A percentile compares a stretch with the other conserved stretches of the same genome.
Conservation (phyloP, 2,113 vertebrate species). For the Phocoena sinus region DNA sequence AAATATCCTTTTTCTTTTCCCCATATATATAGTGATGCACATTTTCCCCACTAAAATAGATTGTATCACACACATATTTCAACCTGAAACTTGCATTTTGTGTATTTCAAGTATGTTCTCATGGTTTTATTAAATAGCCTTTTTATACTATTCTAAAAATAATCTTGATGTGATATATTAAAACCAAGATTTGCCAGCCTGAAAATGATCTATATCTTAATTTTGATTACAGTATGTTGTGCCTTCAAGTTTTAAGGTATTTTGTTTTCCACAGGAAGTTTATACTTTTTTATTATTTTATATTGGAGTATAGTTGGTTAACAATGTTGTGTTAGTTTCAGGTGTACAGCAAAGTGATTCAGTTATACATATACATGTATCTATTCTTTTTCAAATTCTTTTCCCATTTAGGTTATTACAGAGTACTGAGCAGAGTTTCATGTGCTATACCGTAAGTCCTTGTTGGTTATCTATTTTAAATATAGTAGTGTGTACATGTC, state of each 20-base stretch:
- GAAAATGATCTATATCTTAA: constrained; percentile 9
- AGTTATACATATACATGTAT: not conserved
- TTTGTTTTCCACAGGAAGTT: not conserved
- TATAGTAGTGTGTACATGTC: too few species aligned
- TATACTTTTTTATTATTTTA: not conserved
- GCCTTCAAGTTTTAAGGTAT: not conserved
- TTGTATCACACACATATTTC: not conserved
- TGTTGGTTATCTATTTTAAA: too few species aligned
- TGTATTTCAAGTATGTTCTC: not conserved
- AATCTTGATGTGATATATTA: constrained; percentile 1
- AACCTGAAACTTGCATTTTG: not conserved
- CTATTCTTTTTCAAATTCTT: not conserved
- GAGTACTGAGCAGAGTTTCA: too few species aligned
- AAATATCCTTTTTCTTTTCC: not conserved
- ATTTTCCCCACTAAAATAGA: not conserved
- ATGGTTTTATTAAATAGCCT: not conserved
- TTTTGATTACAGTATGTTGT: not conserved
- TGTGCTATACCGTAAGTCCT: too few species aligned
- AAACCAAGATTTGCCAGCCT: not conserved
- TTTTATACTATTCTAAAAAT: not conserved
- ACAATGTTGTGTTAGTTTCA: not conserved
- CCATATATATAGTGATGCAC: not conserved
- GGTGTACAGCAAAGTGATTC: not conserved
- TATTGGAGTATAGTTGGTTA: not conserved
- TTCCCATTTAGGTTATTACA: not conserved